Evolutionary conservation across 2,888 invertebrate species (phyloP), one percentile per base, ranked within the genome.

Genomic region (Ichneumoninae sp.): DNA sequence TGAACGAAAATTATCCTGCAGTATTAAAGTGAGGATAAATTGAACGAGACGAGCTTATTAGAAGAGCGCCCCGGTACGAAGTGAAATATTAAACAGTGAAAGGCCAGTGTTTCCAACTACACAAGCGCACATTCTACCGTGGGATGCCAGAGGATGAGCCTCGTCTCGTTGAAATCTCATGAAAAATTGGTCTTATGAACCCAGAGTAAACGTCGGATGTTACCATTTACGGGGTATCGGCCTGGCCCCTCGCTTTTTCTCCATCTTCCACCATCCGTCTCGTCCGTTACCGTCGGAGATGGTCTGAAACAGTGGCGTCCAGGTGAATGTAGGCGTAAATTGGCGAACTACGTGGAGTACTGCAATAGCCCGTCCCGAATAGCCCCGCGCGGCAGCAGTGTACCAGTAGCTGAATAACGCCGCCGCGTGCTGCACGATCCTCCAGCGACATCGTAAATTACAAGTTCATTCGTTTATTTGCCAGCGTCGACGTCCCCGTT

Each of bases 391-490:
- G 44, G 44, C 16, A 47, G 40, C 33, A 62, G 70, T 16, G 5
- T 66, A 76, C 22, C 60, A 54, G 50, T 22, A 40, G 47, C 13
- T 57, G 44, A 47, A 66, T 68, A 72, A 54, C 68, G 33, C 44
- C 26, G 52, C 76, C 77, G 82, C 82, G 77, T 77, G 82, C 54
- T 71, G 78, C 80, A 81, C 80, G 80, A 75, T 81, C 47, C 75
- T 80, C 75, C 69, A 40, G 57, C 70, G 66, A 66, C 78, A 50
- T 75, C 54, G 77, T 88, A 87, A 88, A 88, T 88, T 86, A 84
- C 85, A 87, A 88, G 87, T 89, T 88, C 88, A 88, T 89, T 89
- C 86, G 87, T 88, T 88, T 85, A 88, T 89, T 89, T 84, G 83
- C 65, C 75, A 69, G 72, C 65, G 72, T 80, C 52, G 50, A 83